Conservation (phyloP, 2,888 invertebrate genomes). For the Macroteleia sp. region DNA sequence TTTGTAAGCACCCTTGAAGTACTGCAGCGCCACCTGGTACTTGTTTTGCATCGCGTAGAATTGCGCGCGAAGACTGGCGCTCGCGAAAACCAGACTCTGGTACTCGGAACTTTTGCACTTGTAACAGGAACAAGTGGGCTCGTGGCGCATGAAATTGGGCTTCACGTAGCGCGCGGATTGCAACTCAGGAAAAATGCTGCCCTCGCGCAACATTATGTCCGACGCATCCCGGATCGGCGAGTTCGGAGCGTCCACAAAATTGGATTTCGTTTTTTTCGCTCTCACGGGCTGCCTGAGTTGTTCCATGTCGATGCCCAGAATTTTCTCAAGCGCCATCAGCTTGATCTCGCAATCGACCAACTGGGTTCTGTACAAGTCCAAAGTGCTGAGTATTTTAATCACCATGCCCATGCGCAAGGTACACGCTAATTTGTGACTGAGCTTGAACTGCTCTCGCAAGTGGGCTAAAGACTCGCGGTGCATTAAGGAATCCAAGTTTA, state of each 20-base stretch:
- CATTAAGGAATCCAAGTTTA: slow-evolving; percentile 75
- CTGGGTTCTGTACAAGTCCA: slow-evolving; percentile 75
- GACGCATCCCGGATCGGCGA: slow-evolving; percentile 50
- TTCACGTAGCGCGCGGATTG: slow-evolving; percentile 68
- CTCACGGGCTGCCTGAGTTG: slow-evolving; percentile 59
- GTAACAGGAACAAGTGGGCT: slow-evolving; percentile 74
- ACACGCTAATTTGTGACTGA: slow-evolving; percentile 73
- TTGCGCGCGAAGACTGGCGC: slow-evolving; percentile 77
- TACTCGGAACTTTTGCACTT: slow-evolving; percentile 75
- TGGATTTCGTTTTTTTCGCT: slow-evolving; percentile 1
- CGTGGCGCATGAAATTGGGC: slow-evolving; percentile 75
- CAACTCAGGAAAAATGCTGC: slow-evolving; percentile 73
- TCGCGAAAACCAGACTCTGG: slow-evolving; percentile 73
- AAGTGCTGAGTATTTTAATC: slow-evolving; percentile 75
- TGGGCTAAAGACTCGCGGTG: slow-evolving; percentile 75
- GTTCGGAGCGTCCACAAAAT: not conserved
- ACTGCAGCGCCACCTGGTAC: slow-evolving; percentile 68
- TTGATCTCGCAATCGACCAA: slow-evolving; percentile 77
- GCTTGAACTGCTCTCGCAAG: slow-evolving; percentile 69
- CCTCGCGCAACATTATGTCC: slow-evolving; percentile 55
- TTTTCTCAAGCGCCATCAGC: slow-evolving; percentile 77
- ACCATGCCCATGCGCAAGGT: slow-evolving; percentile 75
- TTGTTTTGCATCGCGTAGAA: slow-evolving; percentile 73
- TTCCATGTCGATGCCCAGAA: slow-evolving; percentile 74
- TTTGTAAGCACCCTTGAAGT: slow-evolving; percentile 76